A percentile compares a stretch with the other conserved stretches of the same genome.
Conservation (phyloP, 1,140 invertebrate species). For the Idris sp. region DNA sequence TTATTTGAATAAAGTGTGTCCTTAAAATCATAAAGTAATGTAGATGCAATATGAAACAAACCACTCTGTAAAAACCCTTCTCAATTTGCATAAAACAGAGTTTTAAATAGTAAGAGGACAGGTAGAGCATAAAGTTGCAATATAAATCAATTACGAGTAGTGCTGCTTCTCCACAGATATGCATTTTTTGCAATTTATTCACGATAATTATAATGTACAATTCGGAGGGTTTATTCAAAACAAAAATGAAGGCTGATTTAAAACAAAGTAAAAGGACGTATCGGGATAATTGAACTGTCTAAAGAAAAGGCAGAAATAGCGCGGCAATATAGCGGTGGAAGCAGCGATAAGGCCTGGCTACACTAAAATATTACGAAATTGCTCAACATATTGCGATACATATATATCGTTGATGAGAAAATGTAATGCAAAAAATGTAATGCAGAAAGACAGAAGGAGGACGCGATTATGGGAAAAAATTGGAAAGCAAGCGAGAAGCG, state of each 20-base stretch:
- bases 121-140: slow-evolving; percentile 19
- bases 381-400: slow-evolving; percentile 57
- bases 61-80: slow-evolving; percentile 24
- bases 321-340: too few relatives aligned
- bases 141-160: slow-evolving; percentile 42
- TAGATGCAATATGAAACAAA: slow-evolving; percentile 9
- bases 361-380: slow-evolving; percentile 60
- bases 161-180: slow-evolving; percentile 5
- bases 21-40: slow-evolving; percentile 17
- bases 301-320: slow-evolving; percentile 42
- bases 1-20: not conserved
- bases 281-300: slow-evolving; percentile 61
- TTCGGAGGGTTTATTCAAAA: slow-evolving; percentile 18
- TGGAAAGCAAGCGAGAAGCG: slow-evolving; percentile 26
- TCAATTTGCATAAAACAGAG: slow-evolving; percentile 48
- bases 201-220: slow-evolving; percentile 37
- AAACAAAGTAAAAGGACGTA: slow-evolving; percentile 34
- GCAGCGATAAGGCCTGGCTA: slow-evolving; percentile 51
- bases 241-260: slow-evolving; percentile 47
- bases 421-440: slow-evolving; percentile 53
- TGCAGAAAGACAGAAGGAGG: slow-evolving; percentile 49
- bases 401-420: slow-evolving; percentile 61
- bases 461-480: slow-evolving; percentile 33
- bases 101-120: slow-evolving; percentile 15
- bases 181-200: slow-evolving; percentile 31